phyloP scores from a whole-genome alignment of 1,140 invertebrate species.

The Ips nitidus region DNA sequence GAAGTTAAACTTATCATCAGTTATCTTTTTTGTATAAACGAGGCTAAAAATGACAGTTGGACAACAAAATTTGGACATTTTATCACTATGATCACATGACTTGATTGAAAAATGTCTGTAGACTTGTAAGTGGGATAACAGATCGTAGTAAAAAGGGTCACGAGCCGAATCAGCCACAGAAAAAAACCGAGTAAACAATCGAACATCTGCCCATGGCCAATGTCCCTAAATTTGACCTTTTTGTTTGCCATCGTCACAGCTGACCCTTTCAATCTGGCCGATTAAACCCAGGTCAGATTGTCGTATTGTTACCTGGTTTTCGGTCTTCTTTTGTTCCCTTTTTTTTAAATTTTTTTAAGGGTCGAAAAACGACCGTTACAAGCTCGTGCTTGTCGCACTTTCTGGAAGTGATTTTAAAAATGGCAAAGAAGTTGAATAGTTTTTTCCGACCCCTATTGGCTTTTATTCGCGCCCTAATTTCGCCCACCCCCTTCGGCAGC shows the following conservation, averaged over 20 bases:
- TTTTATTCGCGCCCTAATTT: constrained; percentile 25
- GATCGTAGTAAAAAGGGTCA: not conserved
- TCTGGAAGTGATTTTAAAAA: no score
- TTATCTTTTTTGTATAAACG: no score
- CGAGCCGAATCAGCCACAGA: constrained; percentile 13
- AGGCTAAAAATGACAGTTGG: no score
- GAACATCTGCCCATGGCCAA: constrained; percentile 41
- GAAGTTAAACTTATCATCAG: no score
- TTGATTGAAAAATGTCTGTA: no score
- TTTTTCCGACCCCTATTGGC: constrained; percentile 22
- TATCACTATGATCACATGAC: no score
- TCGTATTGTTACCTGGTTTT: constrained; percentile 28
- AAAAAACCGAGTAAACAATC: constrained; percentile 33
- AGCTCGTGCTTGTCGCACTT: not conserved
- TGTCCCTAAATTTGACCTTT: constrained; percentile 43
- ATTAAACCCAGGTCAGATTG: constrained; percentile 22
- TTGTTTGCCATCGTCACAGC: constrained; percentile 29
- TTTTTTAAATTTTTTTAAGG: constrained; percentile 13
- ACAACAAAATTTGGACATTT: no score
- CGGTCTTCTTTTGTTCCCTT: constrained; percentile 18
- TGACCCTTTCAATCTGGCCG: constrained; percentile 27
- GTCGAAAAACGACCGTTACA: constrained; percentile 6
- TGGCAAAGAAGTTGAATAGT: not conserved
- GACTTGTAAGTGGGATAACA: no score
- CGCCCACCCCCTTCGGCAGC: constrained; percentile 15